phyloP scores from a whole-genome alignment of 2,888 invertebrate genomes.

The Galerucella calmariensis region DNA sequence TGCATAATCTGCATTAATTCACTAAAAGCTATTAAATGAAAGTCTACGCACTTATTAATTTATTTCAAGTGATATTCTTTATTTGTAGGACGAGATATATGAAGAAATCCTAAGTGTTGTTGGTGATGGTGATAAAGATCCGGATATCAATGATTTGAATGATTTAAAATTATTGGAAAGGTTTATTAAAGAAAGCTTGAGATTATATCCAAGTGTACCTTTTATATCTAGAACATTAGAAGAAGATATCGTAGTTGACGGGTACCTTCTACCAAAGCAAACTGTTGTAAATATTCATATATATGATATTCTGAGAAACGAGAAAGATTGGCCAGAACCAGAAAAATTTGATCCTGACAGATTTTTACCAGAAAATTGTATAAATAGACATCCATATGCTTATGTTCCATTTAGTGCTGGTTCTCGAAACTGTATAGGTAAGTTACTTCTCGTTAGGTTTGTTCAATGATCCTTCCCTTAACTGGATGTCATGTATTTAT shows the following conservation, averaged over 20 bases:
- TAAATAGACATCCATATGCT: conserved; percentile 71
- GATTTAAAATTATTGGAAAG: conserved; percentile 61
- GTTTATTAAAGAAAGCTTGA: conserved; percentile 61
- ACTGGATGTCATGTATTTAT: too few species aligned
- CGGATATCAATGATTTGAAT: conserved; percentile 56
- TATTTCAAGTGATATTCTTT: background rate
- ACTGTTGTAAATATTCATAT: conserved; percentile 69
- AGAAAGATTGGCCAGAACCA: conserved; percentile 73
- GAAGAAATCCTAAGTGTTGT: conserved; percentile 54
- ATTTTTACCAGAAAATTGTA: conserved; percentile 72
- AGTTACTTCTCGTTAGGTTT: background rate
- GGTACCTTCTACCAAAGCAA: conserved; percentile 66
- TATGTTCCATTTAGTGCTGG: conserved; percentile 78
- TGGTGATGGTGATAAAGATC: conserved; percentile 37
- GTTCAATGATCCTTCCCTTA: too few species aligned
- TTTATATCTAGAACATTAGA: conserved; percentile 56
- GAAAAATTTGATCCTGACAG: conserved; percentile 76
- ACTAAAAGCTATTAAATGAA: too few species aligned
- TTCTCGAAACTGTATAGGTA: conserved; percentile 76
- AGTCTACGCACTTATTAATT: too few species aligned
- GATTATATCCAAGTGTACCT: conserved; percentile 62
- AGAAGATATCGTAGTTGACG: conserved; percentile 52
- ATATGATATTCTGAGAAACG: conserved; percentile 74
- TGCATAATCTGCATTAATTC: too few species aligned
- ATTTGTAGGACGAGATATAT: conserved; percentile 46